Percentiles rank a stretch among this genome's conserved stretches.
phyloP scores from a whole-genome alignment of 2,797 vertebrate species.

The Sebastes itinus region DNA sequence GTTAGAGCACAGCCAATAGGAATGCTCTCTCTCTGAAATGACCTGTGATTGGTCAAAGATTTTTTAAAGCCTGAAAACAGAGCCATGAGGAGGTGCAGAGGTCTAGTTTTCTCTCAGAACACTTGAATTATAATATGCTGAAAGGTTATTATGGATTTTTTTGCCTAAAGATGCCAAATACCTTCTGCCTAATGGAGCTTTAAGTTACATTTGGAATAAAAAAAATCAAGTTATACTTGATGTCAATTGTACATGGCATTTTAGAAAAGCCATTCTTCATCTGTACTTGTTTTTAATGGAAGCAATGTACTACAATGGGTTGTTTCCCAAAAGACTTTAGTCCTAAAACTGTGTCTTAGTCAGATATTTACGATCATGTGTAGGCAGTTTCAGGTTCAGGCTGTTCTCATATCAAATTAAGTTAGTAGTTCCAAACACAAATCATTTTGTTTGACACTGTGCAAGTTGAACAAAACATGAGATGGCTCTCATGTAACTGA shows the following conservation, averaged over 20 bases:
- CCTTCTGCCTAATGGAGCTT: too few species aligned
- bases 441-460: conserved; percentile 1
- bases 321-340: neutral
- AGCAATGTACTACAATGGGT: neutral
- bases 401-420: neutral
- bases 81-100: too few species aligned
- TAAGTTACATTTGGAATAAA: neutral
- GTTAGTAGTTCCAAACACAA: neutral
- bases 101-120: too few species aligned
- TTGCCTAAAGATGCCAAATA: too few species aligned
- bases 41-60: too few species aligned
- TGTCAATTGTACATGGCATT: neutral
- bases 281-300: neutral
- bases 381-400: neutral
- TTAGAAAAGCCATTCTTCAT: neutral
- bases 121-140: too few species aligned
- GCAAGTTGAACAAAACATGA: neutral
- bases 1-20: too few species aligned
- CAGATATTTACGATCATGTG: neutral
- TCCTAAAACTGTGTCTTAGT: neutral
- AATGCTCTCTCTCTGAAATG: too few species aligned
- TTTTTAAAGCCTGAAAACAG: too few species aligned
- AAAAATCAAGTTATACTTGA: neutral
- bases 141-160: too few species aligned
- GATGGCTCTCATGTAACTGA: neutral